Percentiles rank a stretch among this genome's conserved stretches.
Evolutionary conservation across 2,113 vertebrate species (phyloP).

Genomic region (Anser brachyrhynchus): DNA sequence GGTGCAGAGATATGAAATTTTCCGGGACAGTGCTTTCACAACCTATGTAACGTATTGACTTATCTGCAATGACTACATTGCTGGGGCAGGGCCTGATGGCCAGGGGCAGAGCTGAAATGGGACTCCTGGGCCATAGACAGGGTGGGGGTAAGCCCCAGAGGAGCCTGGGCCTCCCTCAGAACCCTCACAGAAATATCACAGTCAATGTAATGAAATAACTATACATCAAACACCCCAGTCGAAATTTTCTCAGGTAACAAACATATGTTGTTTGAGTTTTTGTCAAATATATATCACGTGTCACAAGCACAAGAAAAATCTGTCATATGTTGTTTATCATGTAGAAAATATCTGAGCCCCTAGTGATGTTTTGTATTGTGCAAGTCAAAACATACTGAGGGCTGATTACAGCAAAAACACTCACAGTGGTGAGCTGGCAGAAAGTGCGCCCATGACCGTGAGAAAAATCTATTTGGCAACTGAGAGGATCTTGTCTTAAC

Average conservation of each 20-base stretch:
- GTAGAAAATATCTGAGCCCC: not conserved
- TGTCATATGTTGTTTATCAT: not conserved
- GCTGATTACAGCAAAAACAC: not conserved
- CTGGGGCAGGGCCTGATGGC: not conserved
- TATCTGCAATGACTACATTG: not conserved
- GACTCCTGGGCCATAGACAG: not conserved
- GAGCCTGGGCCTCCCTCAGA: not conserved
- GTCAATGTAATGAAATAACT: not conserved
- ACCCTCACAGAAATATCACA: not conserved
- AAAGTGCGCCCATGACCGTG: not conserved
- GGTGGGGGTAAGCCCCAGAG: not conserved
- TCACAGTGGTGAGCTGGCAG: not conserved
- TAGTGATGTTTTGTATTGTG: accelerated
- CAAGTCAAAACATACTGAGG: not conserved
- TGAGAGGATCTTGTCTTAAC: not conserved
- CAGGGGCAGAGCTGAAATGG: not conserved
- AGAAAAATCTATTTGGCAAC: not conserved
- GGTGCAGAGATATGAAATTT: not conserved
- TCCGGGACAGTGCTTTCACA: not conserved
- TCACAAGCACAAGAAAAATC: not conserved
- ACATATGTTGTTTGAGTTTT: not conserved
- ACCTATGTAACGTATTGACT: not conserved
- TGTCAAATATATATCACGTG: not conserved
- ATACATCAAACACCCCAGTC: not conserved
- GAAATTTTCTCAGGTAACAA: not conserved